Percentiles rank a stretch among this genome's conserved stretches.
These are phyloP conservation scores for Pelobates fuscus DNA, from an alignment of 2,113 vertebrate genomes.

Conservation along the genomic window DNA sequence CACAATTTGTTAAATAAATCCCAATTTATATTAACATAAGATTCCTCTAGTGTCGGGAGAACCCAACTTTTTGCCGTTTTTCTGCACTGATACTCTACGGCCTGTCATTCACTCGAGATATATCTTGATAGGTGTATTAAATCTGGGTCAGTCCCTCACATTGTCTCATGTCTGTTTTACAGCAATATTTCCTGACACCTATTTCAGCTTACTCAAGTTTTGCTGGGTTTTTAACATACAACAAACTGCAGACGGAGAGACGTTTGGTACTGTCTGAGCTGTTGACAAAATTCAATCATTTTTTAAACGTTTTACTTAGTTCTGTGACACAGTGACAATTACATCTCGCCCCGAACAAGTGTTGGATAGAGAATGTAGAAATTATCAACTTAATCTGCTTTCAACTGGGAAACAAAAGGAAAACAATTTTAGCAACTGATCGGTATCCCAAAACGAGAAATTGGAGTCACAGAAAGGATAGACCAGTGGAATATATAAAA, in stretches of 20 bases:
- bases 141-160: too few relatives aligned
- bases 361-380: background rate
- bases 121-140: too few relatives aligned
- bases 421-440: background rate
- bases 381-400: background rate
- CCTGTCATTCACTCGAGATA: too few relatives aligned
- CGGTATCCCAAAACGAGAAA: background rate
- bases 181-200: too few relatives aligned
- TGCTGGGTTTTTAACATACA: background rate
- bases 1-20: too few relatives aligned
- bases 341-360: background rate
- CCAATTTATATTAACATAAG: too few relatives aligned
- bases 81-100: too few relatives aligned
- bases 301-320: too few relatives aligned
- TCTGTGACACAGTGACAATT: background rate
- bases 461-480: background rate
- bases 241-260: background rate
- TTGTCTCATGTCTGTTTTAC: too few relatives aligned
- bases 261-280: background rate
- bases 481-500: background rate
- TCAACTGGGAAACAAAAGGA: background rate
- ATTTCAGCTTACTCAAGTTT: too few relatives aligned
- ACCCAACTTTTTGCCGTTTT: too few relatives aligned
- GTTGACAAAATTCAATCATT: background rate
- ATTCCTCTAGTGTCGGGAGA: too few relatives aligned